Base-by-base conservation (phyloP, 2,888 invertebrate genomes). In the Abrostola triplasia region DNA sequence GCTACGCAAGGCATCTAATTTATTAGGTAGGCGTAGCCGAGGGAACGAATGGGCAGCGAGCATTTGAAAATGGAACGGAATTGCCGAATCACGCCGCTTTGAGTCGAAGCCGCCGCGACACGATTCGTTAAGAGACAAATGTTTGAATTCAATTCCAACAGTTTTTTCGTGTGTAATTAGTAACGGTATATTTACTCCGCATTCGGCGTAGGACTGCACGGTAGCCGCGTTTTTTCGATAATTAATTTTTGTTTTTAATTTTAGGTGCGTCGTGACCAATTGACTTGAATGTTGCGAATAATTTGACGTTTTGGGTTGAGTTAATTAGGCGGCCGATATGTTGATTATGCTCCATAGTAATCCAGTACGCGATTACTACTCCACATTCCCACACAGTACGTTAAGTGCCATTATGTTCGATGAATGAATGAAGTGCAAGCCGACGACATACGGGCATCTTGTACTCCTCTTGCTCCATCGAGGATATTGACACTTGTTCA, bases 71-170 rank as follows among this genome's bases (percentile, higher is more conserved):
- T 88, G 90, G 87, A 89, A 88, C 88, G 82, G 89, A 92, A 90
- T 85, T 89, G 94, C 91, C 93, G 93, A 93, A 93, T 94, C 94
- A 94, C 91, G 91, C 88, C 80, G 91, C 94, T 94, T 93, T 94
- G 94, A 93, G 83, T 70, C 73, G 83, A 79, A 72, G 88, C 93
- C 92, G 93, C 87, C 90, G 84, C 90, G 92, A 92, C 90, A 92
- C 93, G 94, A 93, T 93, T 93, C 93, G 94, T 94, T 94, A 94
- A 82, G 92, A 94, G 92, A 94, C 94, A 94, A 94, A 94, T 93
- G 94, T 93, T 93, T 92, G 89, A 88, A 93, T 93, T 94, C 94
- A 94, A 93, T 94, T 92, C 91, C 89, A 84, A 87, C 75, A 85
- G 82, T 91, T 92, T 93, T 93, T 92, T 88, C 74, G 74, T 65